Evolutionary conservation across 2,113 vertebrate genomes (phyloP).

Genomic region (Oxygymnocypris stewartii): DNA sequence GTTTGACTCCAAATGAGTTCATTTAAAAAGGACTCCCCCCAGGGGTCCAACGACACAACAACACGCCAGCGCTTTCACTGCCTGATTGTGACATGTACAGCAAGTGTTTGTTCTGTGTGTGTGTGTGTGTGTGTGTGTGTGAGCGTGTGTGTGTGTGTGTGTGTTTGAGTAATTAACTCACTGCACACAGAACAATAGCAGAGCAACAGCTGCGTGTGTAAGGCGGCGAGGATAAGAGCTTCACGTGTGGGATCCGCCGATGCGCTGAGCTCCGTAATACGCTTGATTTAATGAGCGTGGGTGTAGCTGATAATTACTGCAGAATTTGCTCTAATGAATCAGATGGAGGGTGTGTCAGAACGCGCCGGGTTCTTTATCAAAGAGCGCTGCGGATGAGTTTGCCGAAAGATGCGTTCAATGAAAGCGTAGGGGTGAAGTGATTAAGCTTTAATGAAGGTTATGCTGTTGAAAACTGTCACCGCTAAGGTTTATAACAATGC

Average conservation of each 20-base stretch:
- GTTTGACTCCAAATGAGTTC: slow-evolving; percentile 45
- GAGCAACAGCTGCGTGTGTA: slow-evolving; percentile 38
- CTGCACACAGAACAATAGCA: slow-evolving; percentile 44
- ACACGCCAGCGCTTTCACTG: slow-evolving; percentile 38
- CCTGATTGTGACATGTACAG: slow-evolving; percentile 22
- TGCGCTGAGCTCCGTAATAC: slow-evolving; percentile 22
- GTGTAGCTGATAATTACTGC: slow-evolving; percentile 52
- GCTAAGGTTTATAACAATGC: neutral
- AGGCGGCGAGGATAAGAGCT: slow-evolving; percentile 31
- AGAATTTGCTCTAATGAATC: slow-evolving; percentile 51
- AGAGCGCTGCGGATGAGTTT: neutral
- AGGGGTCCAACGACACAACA: slow-evolving; percentile 45
- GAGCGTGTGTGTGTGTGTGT: slow-evolving; percentile 4
- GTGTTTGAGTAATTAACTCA: slow-evolving; percentile 52
- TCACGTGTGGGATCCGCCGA: slow-evolving; percentile 28
- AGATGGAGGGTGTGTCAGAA: slow-evolving; percentile 37
- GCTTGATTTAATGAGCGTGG: slow-evolving; percentile 53
- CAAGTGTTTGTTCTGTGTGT: too few species aligned
- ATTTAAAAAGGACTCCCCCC: slow-evolving; percentile 51
- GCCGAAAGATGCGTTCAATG: neutral
- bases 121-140: too few species aligned
- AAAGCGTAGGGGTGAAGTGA: neutral
- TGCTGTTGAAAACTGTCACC: neutral
- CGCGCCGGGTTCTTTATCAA: slow-evolving; percentile 14
- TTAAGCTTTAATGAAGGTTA: slow-evolving; percentile 12